A percentile compares a stretch with the other conserved stretches of the same genome.
Evolutionary conservation across 2,113 vertebrate genomes (phyloP).

Genomic region (Meriones unguiculatus): DNA sequence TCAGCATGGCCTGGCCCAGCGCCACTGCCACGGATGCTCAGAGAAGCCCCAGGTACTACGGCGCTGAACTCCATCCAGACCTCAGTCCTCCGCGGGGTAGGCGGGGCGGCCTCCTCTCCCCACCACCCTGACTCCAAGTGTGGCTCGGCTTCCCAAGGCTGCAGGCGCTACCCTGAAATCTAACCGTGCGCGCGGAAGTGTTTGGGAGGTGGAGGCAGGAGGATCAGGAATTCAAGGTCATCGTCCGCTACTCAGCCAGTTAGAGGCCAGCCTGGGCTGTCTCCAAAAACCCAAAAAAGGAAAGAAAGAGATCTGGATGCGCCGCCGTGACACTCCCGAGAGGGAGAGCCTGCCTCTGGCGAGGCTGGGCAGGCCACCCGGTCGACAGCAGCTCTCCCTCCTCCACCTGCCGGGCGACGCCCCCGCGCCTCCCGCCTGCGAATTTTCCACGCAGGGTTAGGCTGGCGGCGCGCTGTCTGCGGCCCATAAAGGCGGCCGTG

Average conservation of each 20-base stretch:
- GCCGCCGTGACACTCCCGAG: neutral
- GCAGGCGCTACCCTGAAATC: neutral
- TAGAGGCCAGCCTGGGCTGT: neutral
- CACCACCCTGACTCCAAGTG: neutral
- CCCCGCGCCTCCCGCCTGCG: constrained; percentile 87
- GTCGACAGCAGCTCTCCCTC: neutral
- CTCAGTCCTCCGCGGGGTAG: neutral
- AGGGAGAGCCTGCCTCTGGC: no score
- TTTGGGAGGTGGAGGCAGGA: neutral
- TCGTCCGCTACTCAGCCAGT: neutral
- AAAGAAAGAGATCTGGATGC: neutral
- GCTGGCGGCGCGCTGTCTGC: constrained; percentile 90
- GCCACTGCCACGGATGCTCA: neutral
- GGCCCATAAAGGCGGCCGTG: constrained; percentile 80
- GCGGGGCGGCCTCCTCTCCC: neutral
- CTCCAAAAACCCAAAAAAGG: neutral
- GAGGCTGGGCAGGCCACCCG: neutral
- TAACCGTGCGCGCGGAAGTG: neutral
- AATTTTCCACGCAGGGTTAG: constrained; percentile 92
- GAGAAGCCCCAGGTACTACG: neutral
- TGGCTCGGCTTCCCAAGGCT: neutral
- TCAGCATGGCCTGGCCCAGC: neutral
- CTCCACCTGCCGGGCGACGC: constrained; percentile 74
- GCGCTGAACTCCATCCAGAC: neutral
- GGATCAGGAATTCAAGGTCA: neutral